phyloP scores from a whole-genome alignment of 2,888 invertebrate species.

The Ennomos fuscantarius region DNA sequence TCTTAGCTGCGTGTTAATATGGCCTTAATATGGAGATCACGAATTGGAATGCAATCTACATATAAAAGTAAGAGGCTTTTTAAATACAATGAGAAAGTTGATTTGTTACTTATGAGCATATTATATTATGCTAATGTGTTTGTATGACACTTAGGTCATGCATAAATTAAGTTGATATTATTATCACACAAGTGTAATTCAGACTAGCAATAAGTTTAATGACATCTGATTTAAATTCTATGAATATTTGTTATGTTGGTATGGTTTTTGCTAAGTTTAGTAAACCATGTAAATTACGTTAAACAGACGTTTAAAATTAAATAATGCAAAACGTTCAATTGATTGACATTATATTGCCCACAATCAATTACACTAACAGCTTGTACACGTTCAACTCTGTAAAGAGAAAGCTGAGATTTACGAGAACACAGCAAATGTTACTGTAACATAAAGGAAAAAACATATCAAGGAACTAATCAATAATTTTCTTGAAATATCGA shows the following conservation, averaged over 20 bases:
- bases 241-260: neutral
- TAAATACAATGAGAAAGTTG: constrained; percentile 27
- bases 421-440: constrained; percentile 45
- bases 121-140: constrained; percentile 5
- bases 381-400: constrained; percentile 32
- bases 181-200: no score
- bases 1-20: constrained; percentile 23
- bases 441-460: constrained; percentile 29
- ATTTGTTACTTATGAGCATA: constrained; percentile 9
- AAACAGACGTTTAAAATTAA: constrained; percentile 17
- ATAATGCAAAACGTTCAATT: constrained; percentile 43
- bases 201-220: no score
- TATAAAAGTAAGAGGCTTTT: constrained; percentile 31
- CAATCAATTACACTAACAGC: constrained; percentile 53
- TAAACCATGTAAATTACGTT: constrained; percentile 5
- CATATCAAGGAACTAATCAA: constrained; percentile 6
- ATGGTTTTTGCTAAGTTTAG: no score
- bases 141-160: neutral
- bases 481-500: constrained; percentile 6
- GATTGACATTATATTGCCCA: constrained; percentile 51
- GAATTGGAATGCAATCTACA: constrained; percentile 27
- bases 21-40: constrained; percentile 32
- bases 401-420: constrained; percentile 44
- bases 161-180: no score
- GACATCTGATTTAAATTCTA: neutral